Percentiles rank a stretch among this genome's conserved stretches.
Conservation (phyloP, 1,140 invertebrate genomes). For the Cardiocondyla obscurior region DNA sequence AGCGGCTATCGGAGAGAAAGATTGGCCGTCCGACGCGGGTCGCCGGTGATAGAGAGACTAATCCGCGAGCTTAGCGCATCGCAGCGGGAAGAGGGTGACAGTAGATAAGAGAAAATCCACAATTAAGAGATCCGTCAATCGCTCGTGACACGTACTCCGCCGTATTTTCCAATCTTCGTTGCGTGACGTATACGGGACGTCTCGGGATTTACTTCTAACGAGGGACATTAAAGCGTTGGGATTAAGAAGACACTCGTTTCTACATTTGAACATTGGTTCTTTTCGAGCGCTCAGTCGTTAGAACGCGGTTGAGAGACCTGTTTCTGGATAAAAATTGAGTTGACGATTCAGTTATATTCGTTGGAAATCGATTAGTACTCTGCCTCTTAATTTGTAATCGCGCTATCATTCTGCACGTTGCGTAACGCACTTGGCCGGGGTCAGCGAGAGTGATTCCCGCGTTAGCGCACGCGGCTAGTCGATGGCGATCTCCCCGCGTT, state of each 20-base stretch:
- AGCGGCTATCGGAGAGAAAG: constrained; percentile 72
- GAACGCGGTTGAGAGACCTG: neutral
- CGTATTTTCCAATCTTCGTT: constrained; percentile 13
- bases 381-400: neutral
- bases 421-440: neutral
- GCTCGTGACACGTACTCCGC: constrained; percentile 34
- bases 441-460: neutral
- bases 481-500: constrained; percentile 44
- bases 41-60: constrained; percentile 80
- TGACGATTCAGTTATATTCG: neutral
- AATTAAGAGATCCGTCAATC: constrained; percentile 81
- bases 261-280: neutral
- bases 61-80: constrained; percentile 75
- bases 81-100: constrained; percentile 77
- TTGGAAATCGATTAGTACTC: neutral
- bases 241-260: neutral
- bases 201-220: constrained; percentile 9
- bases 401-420: neutral
- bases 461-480: neutral
- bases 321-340: neutral
- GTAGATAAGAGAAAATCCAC: constrained; percentile 80
- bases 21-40: constrained; percentile 78
- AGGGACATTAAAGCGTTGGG: neutral
- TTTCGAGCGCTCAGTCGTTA: neutral
- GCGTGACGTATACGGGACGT: constrained; percentile 1